Evolutionary conservation across 2,797 vertebrate species (phyloP).

Genomic region (Synaphobranchus kaupii): DNA sequence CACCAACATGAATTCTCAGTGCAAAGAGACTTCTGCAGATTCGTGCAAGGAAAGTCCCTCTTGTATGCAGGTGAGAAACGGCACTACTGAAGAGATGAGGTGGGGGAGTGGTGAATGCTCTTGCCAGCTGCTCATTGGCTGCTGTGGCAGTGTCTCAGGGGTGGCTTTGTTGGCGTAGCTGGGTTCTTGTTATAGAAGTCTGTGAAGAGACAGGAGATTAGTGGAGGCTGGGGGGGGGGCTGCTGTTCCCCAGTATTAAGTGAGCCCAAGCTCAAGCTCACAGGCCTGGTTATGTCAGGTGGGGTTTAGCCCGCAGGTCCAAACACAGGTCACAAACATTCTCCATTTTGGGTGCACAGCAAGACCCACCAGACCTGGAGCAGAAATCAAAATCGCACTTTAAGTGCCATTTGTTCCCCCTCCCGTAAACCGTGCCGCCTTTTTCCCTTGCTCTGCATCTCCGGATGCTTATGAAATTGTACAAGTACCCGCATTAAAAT

Average conservation of each 20-base stretch:
- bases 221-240: neutral
- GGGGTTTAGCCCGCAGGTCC: neutral
- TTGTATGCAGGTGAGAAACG: conserved; percentile 51
- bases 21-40: conserved; percentile 14
- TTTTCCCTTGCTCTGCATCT: neutral
- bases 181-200: conserved; percentile 34
- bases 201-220: neutral
- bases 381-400: neutral
- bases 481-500: conserved; percentile 1
- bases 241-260: neutral
- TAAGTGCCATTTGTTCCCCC: neutral
- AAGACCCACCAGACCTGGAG: neutral
- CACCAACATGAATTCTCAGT: neutral
- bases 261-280: neutral
- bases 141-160: conserved; percentile 56
- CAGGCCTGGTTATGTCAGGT: neutral
- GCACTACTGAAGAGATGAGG: conserved; percentile 55
- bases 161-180: conserved; percentile 47
- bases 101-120: conserved; percentile 57
- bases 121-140: conserved; percentile 51
- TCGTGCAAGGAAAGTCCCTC: neutral
- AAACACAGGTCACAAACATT: neutral
- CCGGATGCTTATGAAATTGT: conserved; percentile 1
- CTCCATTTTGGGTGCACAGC: neutral
- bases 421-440: neutral